phyloP scores from a whole-genome alignment of 2,888 invertebrate species.

The Eueremaeus valkanovi region DNA sequence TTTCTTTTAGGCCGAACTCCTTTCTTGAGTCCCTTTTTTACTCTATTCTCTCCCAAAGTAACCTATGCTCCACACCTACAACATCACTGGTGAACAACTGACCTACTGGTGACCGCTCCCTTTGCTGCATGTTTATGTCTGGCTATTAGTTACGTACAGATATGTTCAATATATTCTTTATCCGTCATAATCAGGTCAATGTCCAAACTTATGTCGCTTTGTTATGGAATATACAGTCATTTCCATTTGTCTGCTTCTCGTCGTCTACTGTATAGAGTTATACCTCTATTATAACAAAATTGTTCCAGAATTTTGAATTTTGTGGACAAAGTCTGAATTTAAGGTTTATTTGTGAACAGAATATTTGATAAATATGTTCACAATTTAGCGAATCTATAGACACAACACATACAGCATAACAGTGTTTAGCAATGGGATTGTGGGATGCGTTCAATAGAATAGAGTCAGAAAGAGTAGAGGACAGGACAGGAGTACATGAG shows the following conservation, averaged over 20 bases:
- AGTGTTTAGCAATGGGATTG: neutral
- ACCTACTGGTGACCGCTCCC: conserved; percentile 24
- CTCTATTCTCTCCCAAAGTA: neutral
- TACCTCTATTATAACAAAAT: too few relatives aligned
- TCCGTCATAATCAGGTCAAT: conserved; percentile 18
- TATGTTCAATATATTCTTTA: neutral
- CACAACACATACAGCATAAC: too few relatives aligned
- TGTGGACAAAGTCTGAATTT: too few relatives aligned
- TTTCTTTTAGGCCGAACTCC: neutral
- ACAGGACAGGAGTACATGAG: too few relatives aligned
- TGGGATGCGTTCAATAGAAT: neutral
- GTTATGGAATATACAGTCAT: neutral
- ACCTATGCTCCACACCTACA: conserved; percentile 11
- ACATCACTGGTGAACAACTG: too few relatives aligned
- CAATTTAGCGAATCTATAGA: too few relatives aligned
- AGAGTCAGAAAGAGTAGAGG: too few relatives aligned
- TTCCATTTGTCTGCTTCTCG: neutral
- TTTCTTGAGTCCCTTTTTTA: conserved; percentile 19
- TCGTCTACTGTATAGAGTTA: too few relatives aligned
- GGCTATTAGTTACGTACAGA: neutral
- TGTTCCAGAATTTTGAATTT: too few relatives aligned
- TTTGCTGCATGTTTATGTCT: too few relatives aligned
- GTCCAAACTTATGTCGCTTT: conserved; percentile 19
- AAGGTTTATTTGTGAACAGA: too few relatives aligned
- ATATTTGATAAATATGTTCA: too few relatives aligned